Base-by-base conservation (phyloP, 2,797 vertebrate genomes). In the Gouania willdenowi region DNA sequence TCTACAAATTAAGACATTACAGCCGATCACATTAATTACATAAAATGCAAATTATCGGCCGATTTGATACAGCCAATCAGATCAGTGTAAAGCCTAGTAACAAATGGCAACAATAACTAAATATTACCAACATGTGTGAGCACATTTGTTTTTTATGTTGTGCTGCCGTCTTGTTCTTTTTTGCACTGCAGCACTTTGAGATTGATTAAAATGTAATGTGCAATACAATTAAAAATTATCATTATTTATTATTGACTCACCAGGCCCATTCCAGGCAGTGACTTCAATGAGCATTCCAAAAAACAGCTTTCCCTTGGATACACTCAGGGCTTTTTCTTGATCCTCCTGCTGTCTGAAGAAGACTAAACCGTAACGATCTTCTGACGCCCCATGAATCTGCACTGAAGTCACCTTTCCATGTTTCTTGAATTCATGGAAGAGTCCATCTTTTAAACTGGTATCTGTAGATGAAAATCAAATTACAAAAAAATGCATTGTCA, bases 211-310 rank as follows among this genome's bases (percentile, higher is more conserved):
- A n/a, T n/a, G n/a, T n/a, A 28, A 1, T 15, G 23, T 32, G 28
- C 1, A 21, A 38, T 3, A 46, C 9, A 29, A 10, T 8, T 39
- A 40, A 28, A 28, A 33, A 33, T 12, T 37, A 8, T 26, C 3
- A 16, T 10, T 1, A 37, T 34, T 15, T 8, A 5, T 40, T 12
- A 16, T 21, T 2, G n/a, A 68, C 89, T 76, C 82, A 99, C 97
- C 97, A 73, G 95, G 97, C 50, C 97, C 96, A 68, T 93, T 94
- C 95, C 95, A 99, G 3, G 94, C 95, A 0, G 93, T 98, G 38
- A 99, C 97, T 81, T 99, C 96, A 16, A 99, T 99, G 68, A 95
- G 89, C 97, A 99, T 98, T 57, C 97, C 97, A 50, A 99, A 99
- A 79, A 99, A 99, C 10, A 98, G 93, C 59, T 99, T 99, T 68